Conservation (phyloP, 2,113 vertebrate species). For the Pelmatolapia mariae region DNA sequence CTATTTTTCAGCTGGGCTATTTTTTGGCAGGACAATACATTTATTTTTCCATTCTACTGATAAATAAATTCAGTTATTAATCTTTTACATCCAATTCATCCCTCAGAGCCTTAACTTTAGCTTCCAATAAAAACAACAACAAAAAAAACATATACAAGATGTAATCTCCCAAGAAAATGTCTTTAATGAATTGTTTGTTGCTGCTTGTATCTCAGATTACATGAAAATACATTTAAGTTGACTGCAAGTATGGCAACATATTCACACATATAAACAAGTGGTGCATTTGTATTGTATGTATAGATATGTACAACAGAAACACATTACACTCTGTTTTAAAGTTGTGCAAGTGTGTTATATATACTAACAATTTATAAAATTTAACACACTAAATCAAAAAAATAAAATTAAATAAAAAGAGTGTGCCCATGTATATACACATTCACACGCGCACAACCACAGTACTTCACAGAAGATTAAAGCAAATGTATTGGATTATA, state of each 20-base stretch:
- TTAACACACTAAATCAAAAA: constrained; percentile 61
- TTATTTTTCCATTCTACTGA: constrained; percentile 30
- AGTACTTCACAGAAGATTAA: constrained; percentile 74
- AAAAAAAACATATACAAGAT: neutral
- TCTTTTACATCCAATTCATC: neutral
- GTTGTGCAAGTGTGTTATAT: constrained; percentile 75
- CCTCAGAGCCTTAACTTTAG: neutral
- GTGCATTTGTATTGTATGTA: constrained; percentile 72
- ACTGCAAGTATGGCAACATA: constrained; percentile 75
- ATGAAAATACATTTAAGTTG: constrained; percentile 76
- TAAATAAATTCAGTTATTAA: constrained; percentile 49
- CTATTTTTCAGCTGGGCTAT: constrained; percentile 57
- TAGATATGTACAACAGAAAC: constrained; percentile 74
- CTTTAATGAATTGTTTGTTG: constrained; percentile 74
- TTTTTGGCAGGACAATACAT: constrained; percentile 54
- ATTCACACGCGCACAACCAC: constrained; percentile 70
- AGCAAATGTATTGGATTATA: constrained; percentile 72
- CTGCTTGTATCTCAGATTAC: constrained; percentile 73
- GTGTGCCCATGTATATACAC: constrained; percentile 71
- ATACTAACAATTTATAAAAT: constrained; percentile 72
- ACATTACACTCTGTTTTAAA: constrained; percentile 69
- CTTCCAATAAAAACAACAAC: neutral
- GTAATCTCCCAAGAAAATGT: constrained; percentile 71
- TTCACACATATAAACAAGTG: constrained; percentile 77
- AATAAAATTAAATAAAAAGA: constrained; percentile 31